Evolutionary conservation across 2,113 vertebrate genomes (phyloP).

Genomic region (Ibidorhyncha struthersii): DNA sequence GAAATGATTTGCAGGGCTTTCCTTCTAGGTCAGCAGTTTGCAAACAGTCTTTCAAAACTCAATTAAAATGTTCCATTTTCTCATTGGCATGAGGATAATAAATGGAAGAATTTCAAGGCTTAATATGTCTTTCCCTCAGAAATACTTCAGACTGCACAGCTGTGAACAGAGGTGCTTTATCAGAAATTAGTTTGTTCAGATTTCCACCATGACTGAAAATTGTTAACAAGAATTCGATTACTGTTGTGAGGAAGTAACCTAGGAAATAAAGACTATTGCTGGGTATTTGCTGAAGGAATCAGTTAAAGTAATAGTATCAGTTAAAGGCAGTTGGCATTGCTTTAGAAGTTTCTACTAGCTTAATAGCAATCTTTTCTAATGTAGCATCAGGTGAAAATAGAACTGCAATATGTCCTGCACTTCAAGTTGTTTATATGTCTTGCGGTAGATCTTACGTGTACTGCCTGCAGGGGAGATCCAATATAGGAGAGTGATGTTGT

Average conservation of each 20-base stretch:
- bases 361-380: background rate
- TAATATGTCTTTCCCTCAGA: conserved; percentile 36
- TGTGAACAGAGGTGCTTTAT: background rate
- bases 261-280: conserved; percentile 21
- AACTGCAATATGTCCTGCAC: background rate
- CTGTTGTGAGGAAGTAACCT: background rate
- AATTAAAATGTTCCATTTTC: conserved; percentile 57
- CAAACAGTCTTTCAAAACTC: conserved; percentile 54
- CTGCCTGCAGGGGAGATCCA: background rate
- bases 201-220: conserved; percentile 25
- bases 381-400: background rate
- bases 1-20: conserved; percentile 55
- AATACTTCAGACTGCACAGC: background rate
- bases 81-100: conserved; percentile 46
- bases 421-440: background rate
- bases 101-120: conserved; percentile 37
- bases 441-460: background rate
- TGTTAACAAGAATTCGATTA: conserved; percentile 41
- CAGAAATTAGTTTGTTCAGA: conserved; percentile 16
- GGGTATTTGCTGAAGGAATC: conserved; percentile 46
- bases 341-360: background rate
- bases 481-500: background rate
- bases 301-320: conserved; percentile 37
- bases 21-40: conserved; percentile 69
- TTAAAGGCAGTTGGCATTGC: background rate